A percentile compares a stretch with the other conserved stretches of the same genome.
phyloP scores from a whole-genome alignment of 2,113 vertebrate genomes.

The Anser brachyrhynchus region DNA sequence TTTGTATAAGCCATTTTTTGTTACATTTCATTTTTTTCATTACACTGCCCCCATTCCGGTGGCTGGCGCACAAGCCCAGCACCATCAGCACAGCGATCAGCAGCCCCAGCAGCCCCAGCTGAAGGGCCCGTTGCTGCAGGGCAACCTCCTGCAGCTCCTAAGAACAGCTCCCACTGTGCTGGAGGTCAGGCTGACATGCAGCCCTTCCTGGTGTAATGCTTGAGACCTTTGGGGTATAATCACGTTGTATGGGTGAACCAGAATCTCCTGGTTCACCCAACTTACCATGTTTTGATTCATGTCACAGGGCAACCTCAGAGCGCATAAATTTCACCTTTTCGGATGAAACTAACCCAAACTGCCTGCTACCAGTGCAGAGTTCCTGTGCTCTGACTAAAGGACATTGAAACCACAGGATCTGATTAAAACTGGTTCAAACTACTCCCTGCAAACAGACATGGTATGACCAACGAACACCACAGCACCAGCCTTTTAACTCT shows the following conservation, averaged over 20 bases:
- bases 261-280: too few species aligned
- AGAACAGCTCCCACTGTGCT: neutral
- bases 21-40: too few species aligned
- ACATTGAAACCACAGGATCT: neutral
- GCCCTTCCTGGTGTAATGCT: neutral
- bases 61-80: rapidly evolving
- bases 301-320: neutral
- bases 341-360: neutral
- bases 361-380: neutral
- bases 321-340: neutral
- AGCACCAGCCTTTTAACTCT: too few species aligned
- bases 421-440: neutral
- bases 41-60: neutral
- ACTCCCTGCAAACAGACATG: neutral
- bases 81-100: neutral
- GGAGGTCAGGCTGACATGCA: neutral
- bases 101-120: neutral
- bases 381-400: neutral
- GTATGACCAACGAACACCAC: neutral
- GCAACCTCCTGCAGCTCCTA: neutral
- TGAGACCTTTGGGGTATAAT: too few species aligned
- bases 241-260: too few species aligned
- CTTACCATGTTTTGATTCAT: neutral
- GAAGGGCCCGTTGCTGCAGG: neutral
- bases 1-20: neutral